A percentile compares a stretch with the other conserved stretches of the same genome.
Conservation (phyloP, 2,797 vertebrate species). For the Sandelia bainsii region DNA sequence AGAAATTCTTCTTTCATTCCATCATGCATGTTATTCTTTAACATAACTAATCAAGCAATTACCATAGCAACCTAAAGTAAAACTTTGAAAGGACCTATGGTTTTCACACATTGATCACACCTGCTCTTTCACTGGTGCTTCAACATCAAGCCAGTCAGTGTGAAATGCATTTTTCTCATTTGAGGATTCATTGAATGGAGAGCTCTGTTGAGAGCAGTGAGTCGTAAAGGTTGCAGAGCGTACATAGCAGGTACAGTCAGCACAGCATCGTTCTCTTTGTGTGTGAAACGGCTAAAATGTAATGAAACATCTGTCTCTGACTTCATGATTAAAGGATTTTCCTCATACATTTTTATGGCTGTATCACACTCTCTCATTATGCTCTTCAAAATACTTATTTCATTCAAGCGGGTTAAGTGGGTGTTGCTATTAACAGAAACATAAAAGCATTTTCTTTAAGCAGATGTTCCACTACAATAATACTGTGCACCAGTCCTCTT, state of each 20-base stretch:
- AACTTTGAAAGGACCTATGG: neutral
- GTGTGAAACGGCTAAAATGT: conserved; percentile 44
- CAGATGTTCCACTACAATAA: conserved; percentile 54
- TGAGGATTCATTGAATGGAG: conserved; percentile 48
- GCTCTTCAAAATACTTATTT: conserved; percentile 62
- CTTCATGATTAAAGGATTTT: conserved; percentile 31
- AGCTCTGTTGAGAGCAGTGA: conserved; percentile 47
- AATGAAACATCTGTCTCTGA: conserved; percentile 40
- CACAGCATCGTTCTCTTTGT: conserved; percentile 24
- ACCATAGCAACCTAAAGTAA: neutral
- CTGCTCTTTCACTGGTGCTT: conserved; percentile 38
- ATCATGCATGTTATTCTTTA: neutral
- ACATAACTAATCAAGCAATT: conserved; percentile 9
- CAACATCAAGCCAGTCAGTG: conserved; percentile 40
- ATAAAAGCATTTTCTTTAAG: conserved; percentile 56
- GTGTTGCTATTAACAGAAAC: conserved; percentile 48
- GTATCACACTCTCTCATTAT: conserved; percentile 55
- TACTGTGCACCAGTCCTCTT: conserved; percentile 22
- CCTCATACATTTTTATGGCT: conserved; percentile 40
- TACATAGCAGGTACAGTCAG: conserved; percentile 26
- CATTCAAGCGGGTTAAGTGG: conserved; percentile 48
- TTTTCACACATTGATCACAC: conserved; percentile 38
- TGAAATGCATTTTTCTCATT: conserved; percentile 61
- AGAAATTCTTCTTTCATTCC: too few species aligned
- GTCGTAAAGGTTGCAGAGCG: conserved; percentile 40